A percentile compares a stretch with the other conserved stretches of the same genome.
Evolutionary conservation across 2,797 vertebrate genomes (phyloP).

Genomic region (Sebastes variabilis): DNA sequence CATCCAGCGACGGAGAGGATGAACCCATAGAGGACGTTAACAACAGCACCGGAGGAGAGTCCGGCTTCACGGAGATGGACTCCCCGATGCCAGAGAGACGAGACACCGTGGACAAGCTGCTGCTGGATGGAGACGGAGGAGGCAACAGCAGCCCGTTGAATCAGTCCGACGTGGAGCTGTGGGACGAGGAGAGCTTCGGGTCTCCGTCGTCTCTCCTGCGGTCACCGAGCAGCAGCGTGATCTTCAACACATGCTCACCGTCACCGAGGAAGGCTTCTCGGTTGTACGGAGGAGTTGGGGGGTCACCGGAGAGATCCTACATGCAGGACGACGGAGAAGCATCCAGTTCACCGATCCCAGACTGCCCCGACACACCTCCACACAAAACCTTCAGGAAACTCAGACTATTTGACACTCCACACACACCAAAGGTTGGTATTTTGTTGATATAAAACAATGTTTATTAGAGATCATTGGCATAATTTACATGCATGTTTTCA

Average conservation of each 20-base stretch:
- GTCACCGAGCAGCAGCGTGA: slow-evolving; percentile 73
- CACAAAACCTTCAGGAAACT: slow-evolving; percentile 97
- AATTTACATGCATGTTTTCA: too few species aligned
- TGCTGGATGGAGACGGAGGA: slow-evolving; percentile 10
- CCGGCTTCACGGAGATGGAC: slow-evolving; percentile 94
- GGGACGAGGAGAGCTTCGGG: slow-evolving; percentile 90
- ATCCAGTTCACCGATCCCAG: slow-evolving; percentile 86
- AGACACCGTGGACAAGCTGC: slow-evolving; percentile 46
- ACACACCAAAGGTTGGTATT: slow-evolving; percentile 93
- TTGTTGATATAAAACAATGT: neutral
- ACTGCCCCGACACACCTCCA: slow-evolving; percentile 93
- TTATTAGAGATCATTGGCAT: neutral
- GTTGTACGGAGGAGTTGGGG: slow-evolving; percentile 56
- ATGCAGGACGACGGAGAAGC: slow-evolving; percentile 73
- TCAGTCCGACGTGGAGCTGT: slow-evolving; percentile 83
- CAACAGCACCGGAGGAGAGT: slow-evolving; percentile 94
- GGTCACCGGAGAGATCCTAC: slow-evolving; percentile 70
- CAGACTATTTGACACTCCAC: slow-evolving; percentile 94
- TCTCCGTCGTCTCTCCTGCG: slow-evolving; percentile 86
- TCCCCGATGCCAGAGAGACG: slow-evolving; percentile 85
- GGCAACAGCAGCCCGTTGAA: slow-evolving; percentile 74
- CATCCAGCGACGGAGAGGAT: slow-evolving; percentile 88
- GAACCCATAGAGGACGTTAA: slow-evolving; percentile 89
- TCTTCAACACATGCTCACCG: slow-evolving; percentile 83
- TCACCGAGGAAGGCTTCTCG: slow-evolving; percentile 82